Percentiles rank a stretch among this genome's conserved stretches.
These are phyloP conservation scores for Lerista edwardsae DNA, from an alignment of 2,797 vertebrate species.

Conservation along the genomic window DNA sequence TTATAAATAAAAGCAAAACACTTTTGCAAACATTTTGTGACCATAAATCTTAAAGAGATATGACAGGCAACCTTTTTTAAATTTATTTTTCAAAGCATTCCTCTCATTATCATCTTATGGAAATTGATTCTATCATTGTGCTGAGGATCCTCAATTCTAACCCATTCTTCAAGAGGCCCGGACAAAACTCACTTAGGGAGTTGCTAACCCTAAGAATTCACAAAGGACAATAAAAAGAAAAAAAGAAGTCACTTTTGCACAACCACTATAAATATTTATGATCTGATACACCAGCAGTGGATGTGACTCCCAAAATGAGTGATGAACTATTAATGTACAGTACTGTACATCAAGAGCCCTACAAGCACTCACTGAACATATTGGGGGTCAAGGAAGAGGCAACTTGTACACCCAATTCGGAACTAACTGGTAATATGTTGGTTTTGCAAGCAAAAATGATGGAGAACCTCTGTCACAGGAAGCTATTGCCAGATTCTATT, in stretches of 20 bases:
- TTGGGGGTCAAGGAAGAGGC: neutral
- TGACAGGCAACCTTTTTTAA: neutral
- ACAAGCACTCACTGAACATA: neutral
- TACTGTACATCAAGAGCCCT: neutral
- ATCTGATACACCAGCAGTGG: neutral
- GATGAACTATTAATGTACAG: neutral
- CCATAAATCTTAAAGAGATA: constrained; percentile 56
- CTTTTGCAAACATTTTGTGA: constrained; percentile 66
- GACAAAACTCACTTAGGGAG: neutral
- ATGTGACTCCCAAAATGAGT: neutral
- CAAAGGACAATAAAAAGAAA: too few relatives aligned
- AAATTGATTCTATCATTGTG: neutral
- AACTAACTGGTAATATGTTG: neutral
- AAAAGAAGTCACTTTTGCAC: neutral
- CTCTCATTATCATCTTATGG: neutral
- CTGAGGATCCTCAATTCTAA: neutral
- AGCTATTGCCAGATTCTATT: neutral
- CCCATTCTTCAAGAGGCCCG: neutral
- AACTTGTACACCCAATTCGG: neutral
- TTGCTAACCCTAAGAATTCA: neutral
- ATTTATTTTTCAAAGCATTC: constrained; percentile 8
- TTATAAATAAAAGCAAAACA: constrained; percentile 66
- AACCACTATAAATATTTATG: neutral
- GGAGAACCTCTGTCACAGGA: neutral
- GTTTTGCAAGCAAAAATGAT: neutral